Evolutionary conservation across 2,113 vertebrate genomes (phyloP), one percentile per base, ranked within the genome.

Genomic region (Eulacestoma nigropectus): DNA sequence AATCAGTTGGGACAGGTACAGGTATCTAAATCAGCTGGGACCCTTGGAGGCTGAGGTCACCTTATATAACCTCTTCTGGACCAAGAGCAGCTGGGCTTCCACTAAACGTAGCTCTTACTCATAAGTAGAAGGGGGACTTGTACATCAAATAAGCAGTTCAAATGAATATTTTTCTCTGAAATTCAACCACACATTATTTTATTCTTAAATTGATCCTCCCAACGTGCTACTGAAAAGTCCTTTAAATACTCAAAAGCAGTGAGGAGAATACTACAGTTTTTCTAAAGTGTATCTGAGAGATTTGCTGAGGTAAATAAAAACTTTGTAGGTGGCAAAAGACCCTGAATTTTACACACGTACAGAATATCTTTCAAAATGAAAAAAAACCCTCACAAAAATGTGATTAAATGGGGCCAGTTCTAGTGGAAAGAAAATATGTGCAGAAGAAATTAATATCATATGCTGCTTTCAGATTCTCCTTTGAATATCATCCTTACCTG

Each of bases 121-220:
- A 5, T 5, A 47, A 35, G 26, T 33, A 33, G 37, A 46, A 49
- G 10, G 7, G 10, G 11, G 1, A 65, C 7, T 3, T 3, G 0
- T 39, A 37, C 9, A 33, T 73, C 57, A 78, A 60, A 42, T 32
- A 78, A 70, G 8, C 13, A 22, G 41, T 30, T 63, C 10, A 37
- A 25, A 57, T 10, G 3, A 3, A 21, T 49, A 29, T 35, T 63
- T 85, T 81, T 77, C 23, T 84, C 16, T 81, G 37, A 32, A 37
- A 44, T 76, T 84, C 35, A 63, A 55, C 4, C 6, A 49, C 1
- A 37, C 1, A 10, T 59, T 44, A 55, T 65, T 77, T 88, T 74
- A 46, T 14, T 69, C 2, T 22, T 70, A 57, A 84, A 27, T 10
- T 30, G 2, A 1, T 70, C 16, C 39, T 69, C 59, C 65, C 41